Conservation (phyloP, 2,113 vertebrate genomes). For the Cromileptes altivelis region DNA sequence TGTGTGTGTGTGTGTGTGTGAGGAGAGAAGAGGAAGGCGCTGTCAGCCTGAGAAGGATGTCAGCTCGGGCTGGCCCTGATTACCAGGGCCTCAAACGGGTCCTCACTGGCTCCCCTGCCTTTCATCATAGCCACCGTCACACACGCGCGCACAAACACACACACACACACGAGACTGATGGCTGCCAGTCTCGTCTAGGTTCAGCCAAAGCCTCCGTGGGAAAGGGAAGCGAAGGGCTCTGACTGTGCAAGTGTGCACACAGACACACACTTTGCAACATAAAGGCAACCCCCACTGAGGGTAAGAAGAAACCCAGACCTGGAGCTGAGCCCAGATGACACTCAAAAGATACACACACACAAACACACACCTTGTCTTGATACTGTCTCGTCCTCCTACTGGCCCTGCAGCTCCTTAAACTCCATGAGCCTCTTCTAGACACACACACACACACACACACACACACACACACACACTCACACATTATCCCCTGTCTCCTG, state of each 20-base stretch:
- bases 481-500: slow-evolving; percentile 37
- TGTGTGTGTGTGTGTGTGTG: slow-evolving; percentile 36
- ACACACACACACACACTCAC: slow-evolving; percentile 35
- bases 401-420: slow-evolving; percentile 27
- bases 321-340: slow-evolving; percentile 85
- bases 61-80: slow-evolving; percentile 93
- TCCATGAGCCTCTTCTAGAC: slow-evolving; percentile 11
- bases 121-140: slow-evolving; percentile 88
- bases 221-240: slow-evolving; percentile 59
- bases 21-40: slow-evolving; percentile 93
- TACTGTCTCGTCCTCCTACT: slow-evolving; percentile 57
- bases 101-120: slow-evolving; percentile 89
- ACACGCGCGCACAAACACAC: slow-evolving; percentile 53
- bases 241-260: slow-evolving; percentile 47
- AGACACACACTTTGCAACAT: slow-evolving; percentile 68
- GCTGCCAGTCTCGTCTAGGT: slow-evolving; percentile 87
- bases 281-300: slow-evolving; percentile 76
- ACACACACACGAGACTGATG: slow-evolving; percentile 85
- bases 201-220: slow-evolving; percentile 77
- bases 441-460: slow-evolving; percentile 42
- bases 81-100: slow-evolving; percentile 89
- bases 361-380: slow-evolving; percentile 58
- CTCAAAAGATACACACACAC: slow-evolving; percentile 75
- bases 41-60: slow-evolving; percentile 98
- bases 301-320: slow-evolving; percentile 83